Evolutionary conservation across 2,113 vertebrate species (phyloP), one percentile per base, ranked within the genome.

Genomic region (Menidia beryllina): DNA sequence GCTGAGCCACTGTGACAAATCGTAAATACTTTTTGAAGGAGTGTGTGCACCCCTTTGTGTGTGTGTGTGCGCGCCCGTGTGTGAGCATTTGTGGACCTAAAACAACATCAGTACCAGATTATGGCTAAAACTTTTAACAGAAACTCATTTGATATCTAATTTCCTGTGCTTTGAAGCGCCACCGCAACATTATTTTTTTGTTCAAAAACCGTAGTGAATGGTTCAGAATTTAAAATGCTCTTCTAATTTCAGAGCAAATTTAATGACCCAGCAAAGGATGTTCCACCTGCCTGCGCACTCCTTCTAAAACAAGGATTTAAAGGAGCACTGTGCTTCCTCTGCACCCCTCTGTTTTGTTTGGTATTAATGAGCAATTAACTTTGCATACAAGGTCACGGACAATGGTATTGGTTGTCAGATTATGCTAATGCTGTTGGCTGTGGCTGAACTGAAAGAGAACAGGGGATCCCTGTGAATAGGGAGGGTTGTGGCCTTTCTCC

Each of bases 291-390:
- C 70, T 23, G 69, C 45, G 54, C 7, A 21, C 36, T 36, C 45
- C 56, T 21, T 81, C 63, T 53, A 75, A 86, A 81, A 73, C 73
- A 76, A 65, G 78, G 82, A 77, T 82, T 86, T 73, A 59, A 64
- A 74, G 74, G 43, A 72, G 66, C 23, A 72, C 75, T 62, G 56
- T 74, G 88, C 72, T 90, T 91, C 86, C 85, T 91, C 73, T 90
- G 86, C 86, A 75, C 86, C 83, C 87, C 85, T 86, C 75, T 90
- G 84, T 89, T 89, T 89, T 85, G 85, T 86, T 72, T 86, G 76
- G 83, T 89, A 90, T 89, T 91, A 91, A 90, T 91, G 85, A 92
- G 90, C 89, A 91, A 90, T 91, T 91, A 92, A 86, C 90, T 91
- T 91, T 89, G 89, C 87, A 91, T 91, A 90, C 86, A 90, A 90